phyloP scores from a whole-genome alignment of 2,888 invertebrate species.

The Lucinisca nassula region DNA sequence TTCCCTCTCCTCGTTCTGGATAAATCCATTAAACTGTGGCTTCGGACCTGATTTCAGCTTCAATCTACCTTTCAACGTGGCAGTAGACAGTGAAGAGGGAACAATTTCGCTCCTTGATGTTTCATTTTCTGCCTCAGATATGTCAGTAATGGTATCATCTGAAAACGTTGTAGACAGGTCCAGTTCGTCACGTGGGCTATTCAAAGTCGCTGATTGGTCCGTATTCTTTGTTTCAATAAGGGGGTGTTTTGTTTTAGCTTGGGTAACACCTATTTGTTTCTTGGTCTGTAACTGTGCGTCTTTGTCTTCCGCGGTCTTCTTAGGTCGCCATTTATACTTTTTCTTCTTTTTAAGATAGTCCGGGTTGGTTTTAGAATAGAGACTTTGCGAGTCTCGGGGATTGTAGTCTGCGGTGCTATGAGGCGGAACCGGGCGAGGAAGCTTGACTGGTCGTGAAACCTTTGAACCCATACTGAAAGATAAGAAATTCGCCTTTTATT shows the following conservation, averaged over 20 bases:
- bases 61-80: neutral
- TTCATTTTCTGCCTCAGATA: neutral
- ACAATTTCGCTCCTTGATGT: neutral
- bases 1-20: slow-evolving; percentile 41
- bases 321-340: neutral
- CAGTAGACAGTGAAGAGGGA: neutral
- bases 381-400: neutral
- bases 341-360: neutral
- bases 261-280: neutral
- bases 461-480: neutral
- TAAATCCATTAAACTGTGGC: slow-evolving; percentile 12
- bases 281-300: neutral
- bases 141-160: neutral
- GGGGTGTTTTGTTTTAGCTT: neutral
- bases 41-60: neutral
- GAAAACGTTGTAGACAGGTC: neutral
- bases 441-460: neutral
- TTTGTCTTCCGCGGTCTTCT: neutral
- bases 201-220: neutral
- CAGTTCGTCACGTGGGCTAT: neutral
- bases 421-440: neutral
- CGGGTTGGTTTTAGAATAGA: neutral
- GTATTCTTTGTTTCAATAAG: neutral
- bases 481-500: neutral
- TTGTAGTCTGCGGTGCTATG: neutral